phyloP scores from a whole-genome alignment of 2,797 vertebrate species.

The Austrolebias charrua region DNA sequence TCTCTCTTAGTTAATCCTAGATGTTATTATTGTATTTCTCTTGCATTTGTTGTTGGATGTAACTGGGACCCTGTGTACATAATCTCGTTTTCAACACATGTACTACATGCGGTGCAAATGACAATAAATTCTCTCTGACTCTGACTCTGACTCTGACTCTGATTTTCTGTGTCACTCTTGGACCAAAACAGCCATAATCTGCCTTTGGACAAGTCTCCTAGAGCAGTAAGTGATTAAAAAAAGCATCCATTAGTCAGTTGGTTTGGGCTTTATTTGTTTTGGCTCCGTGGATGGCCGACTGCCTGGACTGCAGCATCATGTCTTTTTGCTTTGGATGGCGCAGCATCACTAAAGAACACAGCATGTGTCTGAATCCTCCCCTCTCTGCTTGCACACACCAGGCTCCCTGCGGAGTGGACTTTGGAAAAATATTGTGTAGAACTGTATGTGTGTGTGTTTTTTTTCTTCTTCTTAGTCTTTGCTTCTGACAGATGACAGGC shows the following conservation, averaged over 20 bases:
- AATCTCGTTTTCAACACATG: no score
- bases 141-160: no score
- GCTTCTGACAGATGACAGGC: conserved; percentile 75
- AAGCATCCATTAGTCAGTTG: conserved; percentile 65
- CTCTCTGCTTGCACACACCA: conserved; percentile 61
- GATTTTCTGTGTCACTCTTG: conserved; percentile 35
- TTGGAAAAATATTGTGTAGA: conserved; percentile 64
- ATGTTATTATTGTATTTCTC: no score
- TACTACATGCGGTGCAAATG: no score
- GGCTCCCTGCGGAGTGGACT: conserved; percentile 60
- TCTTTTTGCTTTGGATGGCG: conserved; percentile 67
- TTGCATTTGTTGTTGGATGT: no score
- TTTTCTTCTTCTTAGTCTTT: conserved; percentile 46
- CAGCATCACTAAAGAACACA: conserved; percentile 64
- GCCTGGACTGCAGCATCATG: conserved; percentile 73
- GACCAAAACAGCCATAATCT: conserved; percentile 50
- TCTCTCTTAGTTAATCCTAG: no score
- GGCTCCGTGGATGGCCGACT: conserved; percentile 65
- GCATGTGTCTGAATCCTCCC: conserved; percentile 69
- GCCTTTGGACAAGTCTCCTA: conserved; percentile 60
- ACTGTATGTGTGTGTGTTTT: conserved; percentile 19
- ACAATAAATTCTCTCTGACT: no score
- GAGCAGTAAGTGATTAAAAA: conserved; percentile 54
- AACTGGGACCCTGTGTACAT: no score
- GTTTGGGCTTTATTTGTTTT: conserved; percentile 71